These are phyloP conservation scores for Aphaenogaster rudis DNA, from an alignment of 1,140 invertebrate species.

Conservation along the genomic window DNA sequence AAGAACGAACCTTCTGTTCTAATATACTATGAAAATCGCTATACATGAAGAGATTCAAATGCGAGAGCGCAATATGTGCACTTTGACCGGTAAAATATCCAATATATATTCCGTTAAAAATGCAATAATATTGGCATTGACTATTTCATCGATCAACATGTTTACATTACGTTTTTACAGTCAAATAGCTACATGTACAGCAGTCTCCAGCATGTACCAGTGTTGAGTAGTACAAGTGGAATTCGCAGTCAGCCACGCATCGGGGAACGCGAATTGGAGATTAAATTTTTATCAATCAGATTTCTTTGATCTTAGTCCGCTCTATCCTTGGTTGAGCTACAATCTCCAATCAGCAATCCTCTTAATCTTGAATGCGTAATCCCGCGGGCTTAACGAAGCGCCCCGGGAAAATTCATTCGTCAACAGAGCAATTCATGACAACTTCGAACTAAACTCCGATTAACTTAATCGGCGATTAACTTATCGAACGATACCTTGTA, in stretches of 20 bases:
- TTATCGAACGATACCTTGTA: too few species aligned
- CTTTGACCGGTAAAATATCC: conserved; percentile 1
- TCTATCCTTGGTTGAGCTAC: neutral
- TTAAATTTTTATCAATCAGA: neutral
- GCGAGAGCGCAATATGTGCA: neutral
- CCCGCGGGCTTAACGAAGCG: neutral
- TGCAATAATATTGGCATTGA: neutral
- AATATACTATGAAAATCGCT: neutral
- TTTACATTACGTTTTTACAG: neutral
- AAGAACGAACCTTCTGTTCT: neutral
- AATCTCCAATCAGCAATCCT: neutral
- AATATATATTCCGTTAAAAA: neutral
- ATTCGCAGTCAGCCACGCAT: neutral
- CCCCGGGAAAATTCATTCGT: neutral
- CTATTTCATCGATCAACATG: neutral
- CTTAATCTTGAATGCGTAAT: neutral
- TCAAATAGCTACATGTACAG: neutral
- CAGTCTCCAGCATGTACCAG: neutral
- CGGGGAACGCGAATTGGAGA: neutral
- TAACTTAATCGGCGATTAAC: neutral
- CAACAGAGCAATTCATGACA: neutral
- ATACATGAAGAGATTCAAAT: neutral
- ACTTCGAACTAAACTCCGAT: neutral
- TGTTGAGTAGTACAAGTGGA: neutral
- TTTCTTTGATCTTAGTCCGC: neutral